phyloP scores from a whole-genome alignment of 2,888 invertebrate species.

The Oscheius sp. region DNA sequence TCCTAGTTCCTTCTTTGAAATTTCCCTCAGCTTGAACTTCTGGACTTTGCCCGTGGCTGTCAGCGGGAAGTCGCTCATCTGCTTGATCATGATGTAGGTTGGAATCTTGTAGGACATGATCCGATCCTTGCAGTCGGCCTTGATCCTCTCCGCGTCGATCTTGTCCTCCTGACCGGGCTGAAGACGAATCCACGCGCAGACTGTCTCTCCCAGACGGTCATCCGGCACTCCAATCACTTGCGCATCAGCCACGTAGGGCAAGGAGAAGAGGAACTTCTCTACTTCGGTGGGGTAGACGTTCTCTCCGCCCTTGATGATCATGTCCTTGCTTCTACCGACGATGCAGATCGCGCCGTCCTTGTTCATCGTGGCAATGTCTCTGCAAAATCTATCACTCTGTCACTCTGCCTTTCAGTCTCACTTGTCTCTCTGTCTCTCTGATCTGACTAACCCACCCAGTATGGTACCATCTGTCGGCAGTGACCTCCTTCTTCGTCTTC shows the following conservation, averaged over 20 bases:
- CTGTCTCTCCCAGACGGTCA: conserved; percentile 76
- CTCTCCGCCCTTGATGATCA: conserved; percentile 77
- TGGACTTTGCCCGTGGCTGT: too few species aligned
- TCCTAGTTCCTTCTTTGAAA: too few species aligned
- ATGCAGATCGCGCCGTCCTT: conserved; percentile 75
- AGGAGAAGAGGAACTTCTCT: conserved; percentile 75
- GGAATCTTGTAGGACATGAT: conserved; percentile 86
- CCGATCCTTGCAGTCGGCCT: conserved; percentile 76
- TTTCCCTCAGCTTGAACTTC: too few species aligned
- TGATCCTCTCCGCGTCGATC: conserved; percentile 78
- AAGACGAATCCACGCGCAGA: conserved; percentile 78
- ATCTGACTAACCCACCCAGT: conserved; percentile 79
- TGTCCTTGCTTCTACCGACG: conserved; percentile 76
- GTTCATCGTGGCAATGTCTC: conserved; percentile 75
- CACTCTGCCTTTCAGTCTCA: conserved; percentile 58
- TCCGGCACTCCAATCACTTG: conserved; percentile 77
- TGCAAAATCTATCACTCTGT: conserved; percentile 74
- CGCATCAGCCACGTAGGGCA: conserved; percentile 75
- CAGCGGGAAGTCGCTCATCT: conserved; percentile 76
- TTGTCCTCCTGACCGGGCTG: conserved; percentile 76
- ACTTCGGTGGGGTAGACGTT: conserved; percentile 77
- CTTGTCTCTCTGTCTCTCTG: conserved; percentile 74
- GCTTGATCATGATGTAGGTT: conserved; percentile 79
- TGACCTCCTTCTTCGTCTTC: conserved; percentile 81
- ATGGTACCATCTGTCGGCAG: conserved; percentile 82